phyloP scores from a whole-genome alignment of 2,797 vertebrate species.

The Sebastes umbrosus region DNA sequence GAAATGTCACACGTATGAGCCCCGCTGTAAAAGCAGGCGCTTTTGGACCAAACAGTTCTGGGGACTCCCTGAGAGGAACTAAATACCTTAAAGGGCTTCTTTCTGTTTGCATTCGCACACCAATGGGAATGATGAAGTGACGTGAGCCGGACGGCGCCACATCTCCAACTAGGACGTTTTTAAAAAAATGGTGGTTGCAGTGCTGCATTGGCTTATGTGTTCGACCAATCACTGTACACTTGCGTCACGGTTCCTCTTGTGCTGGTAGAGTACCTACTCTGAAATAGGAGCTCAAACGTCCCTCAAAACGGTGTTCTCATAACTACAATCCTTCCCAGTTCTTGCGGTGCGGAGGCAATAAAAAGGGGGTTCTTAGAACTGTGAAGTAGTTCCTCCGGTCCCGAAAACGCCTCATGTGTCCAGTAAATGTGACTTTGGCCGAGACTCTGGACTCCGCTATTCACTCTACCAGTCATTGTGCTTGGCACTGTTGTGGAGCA shows the following conservation, averaged over 20 bases:
- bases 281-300: neutral
- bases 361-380: neutral
- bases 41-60: no score
- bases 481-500: conserved; percentile 31
- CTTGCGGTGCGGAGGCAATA: neutral
- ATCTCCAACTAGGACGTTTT: no score
- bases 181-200: no score
- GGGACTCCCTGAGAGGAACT: no score
- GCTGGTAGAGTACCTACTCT: neutral
- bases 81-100: no score
- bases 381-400: neutral
- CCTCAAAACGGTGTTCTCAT: neutral
- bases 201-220: no score
- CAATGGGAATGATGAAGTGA: no score
- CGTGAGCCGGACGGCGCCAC: no score
- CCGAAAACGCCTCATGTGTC: neutral
- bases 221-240: no score
- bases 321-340: neutral
- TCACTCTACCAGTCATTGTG: conserved; percentile 31
- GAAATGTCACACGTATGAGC: neutral
- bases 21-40: neutral
- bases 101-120: no score
- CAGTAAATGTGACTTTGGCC: conserved; percentile 3
- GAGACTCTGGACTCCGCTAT: neutral
- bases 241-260: no score